These are phyloP conservation scores for Trachurus trachurus DNA, from an alignment of 2,797 vertebrate genomes.

Conservation along the genomic window DNA sequence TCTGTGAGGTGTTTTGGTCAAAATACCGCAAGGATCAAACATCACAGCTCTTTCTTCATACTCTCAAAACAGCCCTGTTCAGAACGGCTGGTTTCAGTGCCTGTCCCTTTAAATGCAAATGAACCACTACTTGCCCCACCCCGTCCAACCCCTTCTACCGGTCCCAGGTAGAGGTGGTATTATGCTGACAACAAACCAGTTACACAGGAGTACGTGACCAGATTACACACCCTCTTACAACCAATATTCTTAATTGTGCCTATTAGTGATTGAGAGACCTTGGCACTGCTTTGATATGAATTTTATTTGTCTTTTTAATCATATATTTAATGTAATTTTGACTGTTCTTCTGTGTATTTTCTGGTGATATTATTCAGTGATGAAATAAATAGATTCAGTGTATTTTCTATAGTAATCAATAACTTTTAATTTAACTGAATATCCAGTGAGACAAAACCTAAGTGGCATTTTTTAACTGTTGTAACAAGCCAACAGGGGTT, in stretches of 20 bases:
- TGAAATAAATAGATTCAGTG: background rate
- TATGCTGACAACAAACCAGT: background rate
- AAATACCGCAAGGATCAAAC: too few species aligned
- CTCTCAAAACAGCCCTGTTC: too few species aligned
- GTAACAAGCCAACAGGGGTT: background rate
- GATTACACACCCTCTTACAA: background rate
- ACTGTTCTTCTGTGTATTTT: too few species aligned
- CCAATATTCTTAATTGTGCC: background rate
- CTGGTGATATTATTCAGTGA: too few species aligned
- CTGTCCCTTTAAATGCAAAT: too few species aligned
- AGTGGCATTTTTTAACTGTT: too few species aligned
- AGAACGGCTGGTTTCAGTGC: too few species aligned
- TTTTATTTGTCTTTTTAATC: background rate
- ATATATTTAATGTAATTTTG: too few species aligned
- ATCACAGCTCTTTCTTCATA: too few species aligned
- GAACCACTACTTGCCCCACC: too few species aligned
- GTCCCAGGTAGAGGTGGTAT: background rate
- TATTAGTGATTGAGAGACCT: background rate
- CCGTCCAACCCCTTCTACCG: too few species aligned
- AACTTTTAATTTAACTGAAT: background rate
- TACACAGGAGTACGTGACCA: background rate
- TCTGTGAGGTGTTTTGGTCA: too few species aligned
- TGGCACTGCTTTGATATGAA: background rate
- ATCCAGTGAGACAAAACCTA: background rate
- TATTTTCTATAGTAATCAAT: background rate